Evolutionary conservation across 2,113 vertebrate species (phyloP).

Genomic region (Micronisus gabar): DNA sequence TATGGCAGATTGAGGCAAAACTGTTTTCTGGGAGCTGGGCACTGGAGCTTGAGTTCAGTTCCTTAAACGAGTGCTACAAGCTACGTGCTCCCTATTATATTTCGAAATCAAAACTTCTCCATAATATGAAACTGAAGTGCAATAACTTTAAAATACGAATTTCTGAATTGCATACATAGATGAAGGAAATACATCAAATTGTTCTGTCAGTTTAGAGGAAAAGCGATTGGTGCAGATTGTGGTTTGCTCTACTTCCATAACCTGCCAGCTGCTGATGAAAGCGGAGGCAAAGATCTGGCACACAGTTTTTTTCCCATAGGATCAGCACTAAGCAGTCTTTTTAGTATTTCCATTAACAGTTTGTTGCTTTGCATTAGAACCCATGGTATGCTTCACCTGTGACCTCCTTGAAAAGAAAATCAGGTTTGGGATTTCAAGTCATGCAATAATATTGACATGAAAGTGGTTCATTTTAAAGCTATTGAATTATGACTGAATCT

Average conservation of each 20-base stretch:
- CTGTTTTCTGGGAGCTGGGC: not conserved
- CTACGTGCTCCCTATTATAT: not conserved
- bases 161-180: not conserved
- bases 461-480: not conserved
- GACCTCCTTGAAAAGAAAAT: not conserved
- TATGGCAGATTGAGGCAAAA: not conserved
- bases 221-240: not conserved
- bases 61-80: not conserved
- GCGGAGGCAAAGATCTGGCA: not conserved
- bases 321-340: not conserved
- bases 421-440: not conserved
- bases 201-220: not conserved
- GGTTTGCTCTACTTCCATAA: not conserved
- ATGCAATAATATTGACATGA: not conserved
- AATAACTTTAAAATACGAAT: not conserved
- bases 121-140: not conserved
- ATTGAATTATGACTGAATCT: not conserved
- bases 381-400: not conserved
- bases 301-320: fast-evolving
- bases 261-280: not conserved
- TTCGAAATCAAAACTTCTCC: not conserved
- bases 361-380: not conserved
- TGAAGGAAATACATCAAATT: not conserved
- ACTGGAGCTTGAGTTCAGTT: not conserved
- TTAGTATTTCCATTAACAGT: not conserved